Percentiles rank a stretch among this genome's conserved stretches.
Evolutionary conservation across 2,113 vertebrate species (phyloP).

Genomic region (Tylochromis polylepis): DNA sequence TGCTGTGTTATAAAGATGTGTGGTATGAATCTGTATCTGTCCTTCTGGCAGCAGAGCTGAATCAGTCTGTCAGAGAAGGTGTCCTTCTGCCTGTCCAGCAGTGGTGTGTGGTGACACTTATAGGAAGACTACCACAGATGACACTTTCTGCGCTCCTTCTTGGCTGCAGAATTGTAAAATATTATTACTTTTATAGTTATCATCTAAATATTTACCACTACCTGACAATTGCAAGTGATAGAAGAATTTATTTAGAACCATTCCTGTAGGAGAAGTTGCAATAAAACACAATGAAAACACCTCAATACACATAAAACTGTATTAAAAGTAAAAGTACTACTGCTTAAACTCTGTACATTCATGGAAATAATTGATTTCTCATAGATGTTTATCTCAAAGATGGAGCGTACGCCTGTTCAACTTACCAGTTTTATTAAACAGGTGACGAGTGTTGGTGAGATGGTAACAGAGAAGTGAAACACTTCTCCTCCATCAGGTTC

Average conservation of each 20-base stretch:
- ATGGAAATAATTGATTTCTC: background rate
- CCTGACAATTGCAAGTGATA: no score
- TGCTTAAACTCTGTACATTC: background rate
- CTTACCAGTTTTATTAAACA: background rate
- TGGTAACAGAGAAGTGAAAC: background rate
- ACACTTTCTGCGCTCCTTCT: background rate
- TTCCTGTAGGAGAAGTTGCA: accelerated
- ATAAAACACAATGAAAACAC: background rate
- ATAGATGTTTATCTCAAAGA: accelerated
- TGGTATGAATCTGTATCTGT: background rate
- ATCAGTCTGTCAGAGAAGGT: background rate
- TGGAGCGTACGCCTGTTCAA: background rate
- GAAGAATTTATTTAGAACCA: background rate
- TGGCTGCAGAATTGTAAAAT: background rate
- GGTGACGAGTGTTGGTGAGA: background rate
- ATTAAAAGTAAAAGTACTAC: background rate
- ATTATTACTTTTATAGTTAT: accelerated
- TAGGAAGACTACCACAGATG: background rate
- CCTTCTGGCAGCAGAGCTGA: background rate
- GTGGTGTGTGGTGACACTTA: accelerated
- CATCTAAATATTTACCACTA: background rate
- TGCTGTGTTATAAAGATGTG: background rate
- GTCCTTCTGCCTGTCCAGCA: background rate
- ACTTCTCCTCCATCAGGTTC: background rate
- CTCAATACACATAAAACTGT: background rate